Evolutionary conservation across 2,888 invertebrate species (phyloP).

Genomic region (Athalia cordata): DNA sequence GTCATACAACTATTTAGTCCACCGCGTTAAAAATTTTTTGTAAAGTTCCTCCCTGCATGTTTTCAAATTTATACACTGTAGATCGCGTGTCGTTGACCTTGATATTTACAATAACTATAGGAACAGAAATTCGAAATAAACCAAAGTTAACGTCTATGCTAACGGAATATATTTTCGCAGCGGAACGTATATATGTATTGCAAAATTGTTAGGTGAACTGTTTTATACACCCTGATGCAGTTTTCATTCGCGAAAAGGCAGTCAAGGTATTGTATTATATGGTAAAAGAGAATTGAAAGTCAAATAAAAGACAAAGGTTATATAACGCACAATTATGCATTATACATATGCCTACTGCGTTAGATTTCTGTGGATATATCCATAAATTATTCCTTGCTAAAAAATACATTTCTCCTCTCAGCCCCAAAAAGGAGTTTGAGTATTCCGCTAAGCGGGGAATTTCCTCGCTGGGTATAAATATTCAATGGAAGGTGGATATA

Average conservation of each 20-base stretch:
- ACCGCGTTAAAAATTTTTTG: constrained; percentile 11
- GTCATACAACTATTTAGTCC: neutral
- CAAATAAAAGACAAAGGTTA: neutral
- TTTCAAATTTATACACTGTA: no score
- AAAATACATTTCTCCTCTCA: neutral
- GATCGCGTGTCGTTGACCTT: no score
- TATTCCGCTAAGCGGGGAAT: constrained; percentile 8
- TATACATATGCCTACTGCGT: neutral
- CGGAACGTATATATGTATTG: no score
- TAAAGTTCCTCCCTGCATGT: no score
- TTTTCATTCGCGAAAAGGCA: neutral
- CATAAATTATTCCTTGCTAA: constrained; percentile 15
- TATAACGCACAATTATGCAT: constrained; percentile 1
- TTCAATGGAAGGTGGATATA: neutral
- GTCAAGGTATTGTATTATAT: neutral
- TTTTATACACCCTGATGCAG: no score
- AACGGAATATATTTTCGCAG: no score
- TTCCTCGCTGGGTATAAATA: constrained; percentile 11
- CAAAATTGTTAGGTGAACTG: no score
- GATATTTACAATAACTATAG: no score
- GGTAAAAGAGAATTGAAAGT: neutral
- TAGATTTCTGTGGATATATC: neutral
- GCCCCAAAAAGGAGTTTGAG: constrained; percentile 11
- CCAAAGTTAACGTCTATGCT: no score
- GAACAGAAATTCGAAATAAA: no score